Evolutionary conservation across 2,888 invertebrate genomes (phyloP), one percentile per base, ranked within the genome.

Genomic region (Laothoe populi): DNA sequence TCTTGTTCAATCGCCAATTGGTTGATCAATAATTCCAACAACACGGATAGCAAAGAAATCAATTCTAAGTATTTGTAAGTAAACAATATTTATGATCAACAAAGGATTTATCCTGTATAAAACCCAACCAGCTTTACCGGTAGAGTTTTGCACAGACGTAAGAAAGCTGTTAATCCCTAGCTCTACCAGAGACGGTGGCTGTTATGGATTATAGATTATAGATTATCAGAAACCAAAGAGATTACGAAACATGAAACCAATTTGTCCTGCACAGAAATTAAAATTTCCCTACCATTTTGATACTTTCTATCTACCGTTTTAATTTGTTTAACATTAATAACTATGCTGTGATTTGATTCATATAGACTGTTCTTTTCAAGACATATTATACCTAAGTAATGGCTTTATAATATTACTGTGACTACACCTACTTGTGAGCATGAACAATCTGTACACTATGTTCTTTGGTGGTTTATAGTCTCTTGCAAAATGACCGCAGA

Each of bases 1-100:
- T 73, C 68, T 73, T 63, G 59, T 60, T 82, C 81, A 82, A 83
- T 82, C 72, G 38, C 19, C 19, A 35, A 53, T 53, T 53, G 35
- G 53, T 11, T 11, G 53, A 16, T 19, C 16, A 53, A 19, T 53
- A 35, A 31, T 35, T 5, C 21, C 8, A 24, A 11, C 23, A 11
- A 21, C 13, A 46, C 46, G 13, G 13, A 13, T 46, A 11, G 23
- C 11, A 21, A 10, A 13, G 23, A 13, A 24, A 11, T 21, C 23
- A n/a, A 48, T 48, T 38, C 38, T 46, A 3, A 23, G 13, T 46
- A 23, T 46, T 8, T 46, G 21, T 23, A 10, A 4, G 21, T 13
- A 23, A 13, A 46, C 16, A 13, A 11, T 46, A 46, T 46, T 8
- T 11, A 23, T 23, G 2, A 16, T 11, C 13, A 11, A 46, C 11